These are phyloP conservation scores for Apodemus sylvaticus DNA, from an alignment of 2,113 vertebrate genomes.

Conservation along the genomic window DNA sequence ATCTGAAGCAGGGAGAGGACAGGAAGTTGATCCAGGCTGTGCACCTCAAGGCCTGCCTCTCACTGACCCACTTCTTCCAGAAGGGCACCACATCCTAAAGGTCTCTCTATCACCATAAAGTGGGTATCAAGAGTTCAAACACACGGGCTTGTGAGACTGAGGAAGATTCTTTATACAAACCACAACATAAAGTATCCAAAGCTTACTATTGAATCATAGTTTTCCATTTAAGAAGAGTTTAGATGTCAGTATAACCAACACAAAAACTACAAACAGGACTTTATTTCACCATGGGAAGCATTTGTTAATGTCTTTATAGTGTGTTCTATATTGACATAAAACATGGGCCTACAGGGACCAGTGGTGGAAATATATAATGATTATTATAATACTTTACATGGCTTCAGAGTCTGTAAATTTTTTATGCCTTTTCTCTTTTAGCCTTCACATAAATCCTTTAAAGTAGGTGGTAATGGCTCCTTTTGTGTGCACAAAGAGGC, in stretches of 20 bases:
- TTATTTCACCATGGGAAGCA: background rate
- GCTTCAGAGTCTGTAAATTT: background rate
- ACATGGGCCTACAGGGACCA: background rate
- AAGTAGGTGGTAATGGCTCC: background rate
- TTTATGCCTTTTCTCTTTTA: background rate
- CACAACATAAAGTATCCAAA: background rate
- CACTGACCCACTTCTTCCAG: background rate
- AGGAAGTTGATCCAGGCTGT: background rate
- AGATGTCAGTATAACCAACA: background rate
- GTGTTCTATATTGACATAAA: background rate
- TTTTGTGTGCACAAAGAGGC: constrained; percentile 13
- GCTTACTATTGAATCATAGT: background rate
- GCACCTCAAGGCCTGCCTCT: background rate
- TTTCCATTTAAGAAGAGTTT: background rate
- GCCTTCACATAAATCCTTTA: background rate
- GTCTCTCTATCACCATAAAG: background rate
- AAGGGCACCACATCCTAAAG: background rate
- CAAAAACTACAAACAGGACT: background rate
- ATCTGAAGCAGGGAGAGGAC: background rate
- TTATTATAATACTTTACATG: background rate
- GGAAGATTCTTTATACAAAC: background rate
- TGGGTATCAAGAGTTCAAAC: background rate
- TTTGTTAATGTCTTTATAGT: background rate
- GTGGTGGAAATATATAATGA: background rate
- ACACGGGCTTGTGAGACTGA: background rate